These are phyloP conservation scores for Pelosia muscerda DNA, from an alignment of 2,888 invertebrate species.

Conservation along the genomic window DNA sequence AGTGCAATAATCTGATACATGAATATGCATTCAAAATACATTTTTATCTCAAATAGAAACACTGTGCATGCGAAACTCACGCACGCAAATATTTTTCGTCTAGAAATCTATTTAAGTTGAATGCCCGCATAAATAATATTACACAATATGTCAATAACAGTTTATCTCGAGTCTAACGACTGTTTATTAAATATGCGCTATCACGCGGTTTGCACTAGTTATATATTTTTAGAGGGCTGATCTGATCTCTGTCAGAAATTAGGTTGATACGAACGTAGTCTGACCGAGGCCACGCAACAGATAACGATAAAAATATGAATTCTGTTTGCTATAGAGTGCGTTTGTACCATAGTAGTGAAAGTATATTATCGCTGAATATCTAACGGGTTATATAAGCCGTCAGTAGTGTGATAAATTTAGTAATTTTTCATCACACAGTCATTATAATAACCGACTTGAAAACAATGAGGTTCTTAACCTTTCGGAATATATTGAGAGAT, in stretches of 20 bases:
- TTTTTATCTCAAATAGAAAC: no score
- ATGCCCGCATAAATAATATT: background rate
- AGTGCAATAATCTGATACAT: constrained; percentile 16
- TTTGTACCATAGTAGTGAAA: constrained; percentile 7
- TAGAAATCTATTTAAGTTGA: background rate
- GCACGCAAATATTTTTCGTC: no score
- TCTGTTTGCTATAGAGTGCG: background rate
- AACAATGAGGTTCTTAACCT: background rate
- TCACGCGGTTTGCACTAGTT: background rate
- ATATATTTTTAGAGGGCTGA: background rate
- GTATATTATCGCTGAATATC: background rate
- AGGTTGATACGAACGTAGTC: background rate
- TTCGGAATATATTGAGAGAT: background rate
- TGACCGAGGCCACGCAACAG: background rate
- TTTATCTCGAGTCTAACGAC: background rate
- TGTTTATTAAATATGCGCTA: background rate
- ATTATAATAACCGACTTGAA: background rate
- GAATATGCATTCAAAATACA: background rate
- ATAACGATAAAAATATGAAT: background rate
- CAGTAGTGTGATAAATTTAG: background rate
- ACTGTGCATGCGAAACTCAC: no score
- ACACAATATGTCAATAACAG: background rate
- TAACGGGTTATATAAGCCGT: background rate
- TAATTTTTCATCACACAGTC: background rate
- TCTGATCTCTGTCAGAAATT: constrained; percentile 11